Evolutionary conservation across 2,888 invertebrate species (phyloP).

Genomic region (Pterostichus niger): DNA sequence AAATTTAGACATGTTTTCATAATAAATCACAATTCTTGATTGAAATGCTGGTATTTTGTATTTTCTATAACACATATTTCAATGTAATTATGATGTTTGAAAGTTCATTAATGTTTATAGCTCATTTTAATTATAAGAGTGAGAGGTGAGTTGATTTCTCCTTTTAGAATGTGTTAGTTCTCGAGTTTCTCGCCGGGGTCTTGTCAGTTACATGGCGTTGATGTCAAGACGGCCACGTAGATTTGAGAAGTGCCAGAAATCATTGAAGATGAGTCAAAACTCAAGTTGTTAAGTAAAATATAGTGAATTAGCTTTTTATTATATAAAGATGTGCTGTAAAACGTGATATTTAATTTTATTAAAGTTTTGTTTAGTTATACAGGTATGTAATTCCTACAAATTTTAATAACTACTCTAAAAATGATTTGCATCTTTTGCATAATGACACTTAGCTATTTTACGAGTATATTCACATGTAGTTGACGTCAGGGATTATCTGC

Average conservation of each 20-base stretch:
- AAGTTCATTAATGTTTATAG: not conserved
- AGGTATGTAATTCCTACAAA: constrained; percentile 52
- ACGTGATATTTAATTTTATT: constrained; percentile 64
- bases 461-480: constrained; percentile 27
- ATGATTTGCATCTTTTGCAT: constrained; percentile 65
- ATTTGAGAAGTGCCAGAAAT: constrained; percentile 66
- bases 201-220: constrained; percentile 62
- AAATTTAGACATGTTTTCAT: constrained; percentile 59
- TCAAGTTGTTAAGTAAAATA: constrained; percentile 53
- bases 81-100: constrained; percentile 10
- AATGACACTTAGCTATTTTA: constrained; percentile 59
- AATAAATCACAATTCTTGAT: constrained; percentile 52
- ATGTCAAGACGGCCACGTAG: constrained; percentile 66
- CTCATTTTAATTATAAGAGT: not conserved
- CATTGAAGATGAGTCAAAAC: constrained; percentile 65
- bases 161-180: constrained; percentile 57
- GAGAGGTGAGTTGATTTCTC: constrained; percentile 4
- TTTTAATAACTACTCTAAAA: constrained; percentile 38
- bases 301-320: constrained; percentile 38
- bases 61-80: constrained; percentile 2
- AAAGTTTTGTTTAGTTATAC: constrained; percentile 50
- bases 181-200: constrained; percentile 17
- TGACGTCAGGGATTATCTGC: constrained; percentile 30
- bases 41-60: not conserved
- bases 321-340: constrained; percentile 64